Base-by-base conservation (phyloP, 2,113 vertebrate species). In the Pluvialis apricaria region DNA sequence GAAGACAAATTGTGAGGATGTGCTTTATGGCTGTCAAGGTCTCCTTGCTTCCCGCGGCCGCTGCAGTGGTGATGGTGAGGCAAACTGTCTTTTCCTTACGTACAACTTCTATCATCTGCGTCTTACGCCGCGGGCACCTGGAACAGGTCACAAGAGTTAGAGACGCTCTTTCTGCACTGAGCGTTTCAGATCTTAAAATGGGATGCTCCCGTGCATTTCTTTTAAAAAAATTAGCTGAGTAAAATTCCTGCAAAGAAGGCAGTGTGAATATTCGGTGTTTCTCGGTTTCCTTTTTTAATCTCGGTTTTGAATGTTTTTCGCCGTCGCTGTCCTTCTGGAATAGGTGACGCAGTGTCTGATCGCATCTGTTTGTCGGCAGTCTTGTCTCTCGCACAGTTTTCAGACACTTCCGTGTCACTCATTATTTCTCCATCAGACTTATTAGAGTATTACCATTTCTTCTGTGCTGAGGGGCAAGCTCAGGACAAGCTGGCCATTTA, bases 1-100 rank as follows among this genome's bases (percentile, higher is more conserved):
- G 54, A 66, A 80, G 58, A 10, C 25, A 40, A 47, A 65, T 12
- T 7, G n/a, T 78, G 38, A 82, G n/a, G 29, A 17, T 44, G 61
- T 72, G 11, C 20, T 87, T 78, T 49, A 10, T 32, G 44, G 45
- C 10, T 61, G 15, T 21, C 11, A 40, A 60, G 40, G 15, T 44
- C 28, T 64, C 1, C 0, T 62, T 49, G 47, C 20, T 88, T 69
- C 49, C 40, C 4, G 1, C 2, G 1, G 62, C 36, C 4, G 6
- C 47, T 44, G 65, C n/a, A 51, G 36, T 9, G 66, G 18, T 61
- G 66, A 13, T 4, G 36, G 18, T n/a, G 38, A 64, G 34, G 34
- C 15, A 79, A 55, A 34, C 42, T 81, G 26, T 19, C 14, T 44
- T 49, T 65, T 85, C 20, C 45, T 36, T 7, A 1, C 2, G 21